Evolutionary conservation across 2,888 invertebrate species (phyloP).

Genomic region (Stenotaenia linearis): DNA sequence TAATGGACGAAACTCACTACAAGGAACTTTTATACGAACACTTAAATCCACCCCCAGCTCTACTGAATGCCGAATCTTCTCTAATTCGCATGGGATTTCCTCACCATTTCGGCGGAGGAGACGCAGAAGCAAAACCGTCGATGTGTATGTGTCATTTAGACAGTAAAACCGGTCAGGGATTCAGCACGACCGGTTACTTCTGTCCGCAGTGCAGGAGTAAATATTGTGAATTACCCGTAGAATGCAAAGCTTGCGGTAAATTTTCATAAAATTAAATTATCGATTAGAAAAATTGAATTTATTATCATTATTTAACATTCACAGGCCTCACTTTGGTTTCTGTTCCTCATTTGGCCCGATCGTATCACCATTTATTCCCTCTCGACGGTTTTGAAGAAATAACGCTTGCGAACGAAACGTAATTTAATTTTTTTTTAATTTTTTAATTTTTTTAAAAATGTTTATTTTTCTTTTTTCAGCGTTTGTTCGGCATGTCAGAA

Average conservation of each 20-base stretch:
- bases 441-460: constrained; percentile 43
- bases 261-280: too few species aligned
- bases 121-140: constrained; percentile 60
- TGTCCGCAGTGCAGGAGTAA: constrained; percentile 85
- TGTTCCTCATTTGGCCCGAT: constrained; percentile 94
- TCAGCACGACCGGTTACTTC: constrained; percentile 49
- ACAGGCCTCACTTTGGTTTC: constrained; percentile 91
- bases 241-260: constrained; percentile 92
- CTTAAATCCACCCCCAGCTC: constrained; percentile 48
- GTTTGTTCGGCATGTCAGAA: constrained; percentile 41
- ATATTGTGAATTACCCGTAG: constrained; percentile 96
- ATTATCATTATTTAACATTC: too few species aligned
- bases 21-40: constrained; percentile 51
- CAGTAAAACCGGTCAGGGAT: constrained; percentile 42
- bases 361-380: constrained; percentile 95
- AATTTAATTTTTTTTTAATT: not conserved
- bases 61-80: constrained; percentile 59
- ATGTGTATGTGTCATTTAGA: constrained; percentile 93
- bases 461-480: constrained; percentile 52
- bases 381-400: constrained; percentile 77
- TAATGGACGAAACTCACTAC: constrained; percentile 74
- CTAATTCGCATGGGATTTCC: constrained; percentile 94
- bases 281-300: too few species aligned
- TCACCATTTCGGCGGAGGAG: constrained; percentile 60
- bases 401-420: not conserved